Conservation (phyloP, 2,797 vertebrate genomes). For the Pipistrellus nathusii region DNA sequence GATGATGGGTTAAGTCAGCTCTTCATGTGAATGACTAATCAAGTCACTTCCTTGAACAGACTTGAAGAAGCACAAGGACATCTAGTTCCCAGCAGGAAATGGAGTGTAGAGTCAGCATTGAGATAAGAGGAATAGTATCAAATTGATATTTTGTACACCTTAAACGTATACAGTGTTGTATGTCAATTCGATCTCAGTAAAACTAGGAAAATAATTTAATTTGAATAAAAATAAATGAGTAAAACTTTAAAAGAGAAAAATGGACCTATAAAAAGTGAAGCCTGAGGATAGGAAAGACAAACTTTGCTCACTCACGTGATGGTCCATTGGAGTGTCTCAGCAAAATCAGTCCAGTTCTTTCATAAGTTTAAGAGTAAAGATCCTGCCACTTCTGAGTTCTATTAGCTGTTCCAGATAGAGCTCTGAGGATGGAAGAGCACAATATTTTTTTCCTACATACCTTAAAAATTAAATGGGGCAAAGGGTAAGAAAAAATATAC, state of each 20-base stretch:
- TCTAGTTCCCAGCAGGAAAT: not conserved
- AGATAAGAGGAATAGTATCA: not conserved
- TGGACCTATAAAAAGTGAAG: not conserved
- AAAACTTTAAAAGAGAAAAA: not conserved
- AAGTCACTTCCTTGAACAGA: not conserved
- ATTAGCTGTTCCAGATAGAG: not conserved
- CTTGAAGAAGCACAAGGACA: not conserved
- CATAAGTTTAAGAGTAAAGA: not conserved
- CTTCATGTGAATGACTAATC: not conserved
- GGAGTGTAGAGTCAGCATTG: not conserved
- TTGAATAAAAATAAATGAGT: not conserved
- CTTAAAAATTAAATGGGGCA: not conserved
- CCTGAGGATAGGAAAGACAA: not conserved
- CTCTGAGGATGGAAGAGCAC: not conserved
- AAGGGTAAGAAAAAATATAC: not conserved
- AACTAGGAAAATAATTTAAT: not conserved
- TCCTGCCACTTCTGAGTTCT: not conserved
- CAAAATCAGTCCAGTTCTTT: not conserved
- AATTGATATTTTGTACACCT: not conserved
- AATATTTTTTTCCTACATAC: not conserved
- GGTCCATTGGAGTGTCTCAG: not conserved
- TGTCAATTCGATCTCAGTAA: not conserved
- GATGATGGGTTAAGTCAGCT: not conserved
- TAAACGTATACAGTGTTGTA: not conserved
- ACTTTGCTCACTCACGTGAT: not conserved